Evolutionary conservation across 1,140 invertebrate species (phyloP).

Genomic region (Drosophila funebris): DNA sequence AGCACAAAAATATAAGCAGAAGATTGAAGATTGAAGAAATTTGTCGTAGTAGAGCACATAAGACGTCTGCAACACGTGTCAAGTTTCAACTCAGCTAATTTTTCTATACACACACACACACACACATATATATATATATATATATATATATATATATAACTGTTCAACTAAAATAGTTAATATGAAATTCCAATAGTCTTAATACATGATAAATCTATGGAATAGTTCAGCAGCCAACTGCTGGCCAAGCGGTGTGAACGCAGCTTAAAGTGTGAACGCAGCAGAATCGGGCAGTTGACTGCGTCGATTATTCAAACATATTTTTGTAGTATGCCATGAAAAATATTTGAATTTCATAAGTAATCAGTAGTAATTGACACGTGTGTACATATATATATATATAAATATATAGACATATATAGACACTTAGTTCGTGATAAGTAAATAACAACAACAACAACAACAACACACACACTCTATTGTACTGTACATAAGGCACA

Average conservation of each 20-base stretch:
- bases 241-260: neutral
- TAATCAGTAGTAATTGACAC: neutral
- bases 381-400: constrained; percentile 5
- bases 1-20: neutral
- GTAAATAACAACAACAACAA: constrained; percentile 1
- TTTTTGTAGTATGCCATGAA: neutral
- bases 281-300: neutral
- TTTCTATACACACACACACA: neutral
- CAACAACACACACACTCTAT: neutral
- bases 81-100: neutral
- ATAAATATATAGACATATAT: too few species aligned
- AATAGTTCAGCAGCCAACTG: neutral
- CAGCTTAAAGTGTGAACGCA: neutral
- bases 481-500: constrained; percentile 35
- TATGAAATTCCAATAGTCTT: constrained; percentile 15
- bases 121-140: too few species aligned
- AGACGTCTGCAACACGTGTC: constrained; percentile 32
- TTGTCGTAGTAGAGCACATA: constrained; percentile 36
- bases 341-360: constrained; percentile 21
- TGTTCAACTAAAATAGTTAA: neutral
- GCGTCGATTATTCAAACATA: neutral
- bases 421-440: neutral
- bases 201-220: constrained; percentile 4
- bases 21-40: constrained; percentile 38
- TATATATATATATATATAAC: neutral